Conservation (phyloP, 1,140 invertebrate genomes). For the Dendroctonus valens region DNA sequence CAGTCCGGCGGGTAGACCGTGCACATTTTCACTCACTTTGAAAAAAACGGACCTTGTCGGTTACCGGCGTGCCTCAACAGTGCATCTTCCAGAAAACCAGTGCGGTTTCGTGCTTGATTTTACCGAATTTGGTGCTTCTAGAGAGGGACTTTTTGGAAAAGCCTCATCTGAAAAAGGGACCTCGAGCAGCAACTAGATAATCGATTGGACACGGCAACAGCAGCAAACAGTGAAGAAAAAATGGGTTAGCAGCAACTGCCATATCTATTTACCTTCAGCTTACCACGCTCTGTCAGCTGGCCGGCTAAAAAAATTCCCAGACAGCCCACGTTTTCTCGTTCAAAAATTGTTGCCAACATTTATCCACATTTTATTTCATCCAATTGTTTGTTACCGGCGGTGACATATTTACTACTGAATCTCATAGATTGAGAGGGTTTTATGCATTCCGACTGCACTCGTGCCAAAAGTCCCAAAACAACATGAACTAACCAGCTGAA, state of each 20-base stretch:
- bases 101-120: no score
- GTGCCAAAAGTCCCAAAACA: constrained; percentile 17
- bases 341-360: constrained; percentile 24
- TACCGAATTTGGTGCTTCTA: no score
- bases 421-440: constrained; percentile 24
- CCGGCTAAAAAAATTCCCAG: constrained; percentile 8
- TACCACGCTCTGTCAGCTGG: constrained; percentile 19
- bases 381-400: constrained; percentile 23
- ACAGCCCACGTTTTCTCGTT: constrained; percentile 18
- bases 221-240: no score
- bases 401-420: constrained; percentile 8
- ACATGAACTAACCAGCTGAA: constrained; percentile 13
- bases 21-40: constrained; percentile 8
- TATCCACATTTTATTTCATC: constrained; percentile 27
- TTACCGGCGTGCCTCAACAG: background rate
- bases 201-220: no score
- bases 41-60: background rate
- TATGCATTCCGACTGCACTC: constrained; percentile 15
- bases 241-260: background rate
- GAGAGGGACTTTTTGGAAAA: no score
- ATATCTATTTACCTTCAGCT: constrained; percentile 8
- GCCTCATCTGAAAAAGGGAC: no score
- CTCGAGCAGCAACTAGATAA: no score
- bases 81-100: background rate
- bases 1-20: constrained; percentile 21